Percentiles rank a stretch among this genome's conserved stretches.
Conservation (phyloP, 2,797 vertebrate species). For the Periparus ater region DNA sequence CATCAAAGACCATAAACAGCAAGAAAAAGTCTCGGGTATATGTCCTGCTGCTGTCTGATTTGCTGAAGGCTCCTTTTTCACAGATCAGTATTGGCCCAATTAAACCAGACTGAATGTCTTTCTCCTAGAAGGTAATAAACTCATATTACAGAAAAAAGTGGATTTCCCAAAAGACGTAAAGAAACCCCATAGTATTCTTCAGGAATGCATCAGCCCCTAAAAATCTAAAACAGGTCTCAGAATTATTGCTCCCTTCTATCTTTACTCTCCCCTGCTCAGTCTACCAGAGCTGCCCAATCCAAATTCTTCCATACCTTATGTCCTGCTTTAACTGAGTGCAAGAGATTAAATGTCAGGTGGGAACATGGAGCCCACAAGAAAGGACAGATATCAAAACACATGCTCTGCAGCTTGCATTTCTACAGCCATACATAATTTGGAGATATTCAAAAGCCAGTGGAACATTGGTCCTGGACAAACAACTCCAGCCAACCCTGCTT, state of each 20-base stretch:
- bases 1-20: constrained; percentile 95
- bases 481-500: neutral
- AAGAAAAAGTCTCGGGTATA: constrained; percentile 84
- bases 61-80: constrained; percentile 79
- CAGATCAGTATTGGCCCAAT: constrained; percentile 94
- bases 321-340: neutral
- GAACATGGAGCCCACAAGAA: neutral
- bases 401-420: neutral
- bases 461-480: neutral
- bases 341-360: neutral
- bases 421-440: neutral
- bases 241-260: neutral
- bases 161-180: neutral
- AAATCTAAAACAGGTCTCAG: neutral
- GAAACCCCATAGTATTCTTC: fast-evolving
- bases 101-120: constrained; percentile 91
- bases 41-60: neutral
- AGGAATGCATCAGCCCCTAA: neutral
- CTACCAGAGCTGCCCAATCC: neutral
- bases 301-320: neutral
- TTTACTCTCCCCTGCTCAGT: neutral
- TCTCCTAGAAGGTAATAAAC: constrained; percentile 80
- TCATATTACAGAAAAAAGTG: neutral
- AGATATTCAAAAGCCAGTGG: neutral
- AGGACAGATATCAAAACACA: neutral